phyloP scores from a whole-genome alignment of 2,888 invertebrate genomes.

The Drosophila pseudotalamancana region DNA sequence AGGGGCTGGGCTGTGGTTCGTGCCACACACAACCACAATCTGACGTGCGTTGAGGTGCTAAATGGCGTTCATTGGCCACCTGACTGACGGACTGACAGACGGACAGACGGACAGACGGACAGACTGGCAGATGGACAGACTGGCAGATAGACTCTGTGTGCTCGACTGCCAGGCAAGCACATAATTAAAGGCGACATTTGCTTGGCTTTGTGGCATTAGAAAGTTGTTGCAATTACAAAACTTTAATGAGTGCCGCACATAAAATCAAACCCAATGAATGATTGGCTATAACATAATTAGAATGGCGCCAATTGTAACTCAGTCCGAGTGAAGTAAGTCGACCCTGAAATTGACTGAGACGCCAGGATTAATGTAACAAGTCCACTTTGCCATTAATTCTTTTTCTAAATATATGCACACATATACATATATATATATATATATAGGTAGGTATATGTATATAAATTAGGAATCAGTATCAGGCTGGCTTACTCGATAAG shows the following conservation, averaged over 20 bases:
- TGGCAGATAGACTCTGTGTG: background rate
- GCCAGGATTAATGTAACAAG: constrained; percentile 40
- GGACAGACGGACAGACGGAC: background rate
- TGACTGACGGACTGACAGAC: constrained; percentile 1
- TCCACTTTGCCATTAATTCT: constrained; percentile 33
- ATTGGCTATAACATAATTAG: constrained; percentile 68
- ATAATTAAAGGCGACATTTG: constrained; percentile 76
- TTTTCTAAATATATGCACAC: background rate
- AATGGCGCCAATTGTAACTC: constrained; percentile 45
- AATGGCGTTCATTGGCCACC: constrained; percentile 49
- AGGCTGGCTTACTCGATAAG: background rate
- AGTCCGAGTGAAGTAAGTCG: constrained; percentile 40
- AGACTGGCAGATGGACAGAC: background rate
- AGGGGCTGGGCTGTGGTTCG: constrained; percentile 42
- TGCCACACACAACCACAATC: constrained; percentile 35
- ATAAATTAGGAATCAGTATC: background rate
- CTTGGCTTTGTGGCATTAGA: constrained; percentile 65
- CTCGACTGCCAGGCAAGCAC: constrained; percentile 51
- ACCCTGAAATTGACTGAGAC: constrained; percentile 62
- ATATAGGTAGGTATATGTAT: background rate
- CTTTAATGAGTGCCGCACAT: constrained; percentile 58
- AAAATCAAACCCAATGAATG: constrained; percentile 65
- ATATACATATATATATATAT: background rate
- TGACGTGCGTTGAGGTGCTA: constrained; percentile 75
- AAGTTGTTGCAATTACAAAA: constrained; percentile 73